Conservation (phyloP, 2,888 invertebrate species). For the Trichogramma evanescens region DNA sequence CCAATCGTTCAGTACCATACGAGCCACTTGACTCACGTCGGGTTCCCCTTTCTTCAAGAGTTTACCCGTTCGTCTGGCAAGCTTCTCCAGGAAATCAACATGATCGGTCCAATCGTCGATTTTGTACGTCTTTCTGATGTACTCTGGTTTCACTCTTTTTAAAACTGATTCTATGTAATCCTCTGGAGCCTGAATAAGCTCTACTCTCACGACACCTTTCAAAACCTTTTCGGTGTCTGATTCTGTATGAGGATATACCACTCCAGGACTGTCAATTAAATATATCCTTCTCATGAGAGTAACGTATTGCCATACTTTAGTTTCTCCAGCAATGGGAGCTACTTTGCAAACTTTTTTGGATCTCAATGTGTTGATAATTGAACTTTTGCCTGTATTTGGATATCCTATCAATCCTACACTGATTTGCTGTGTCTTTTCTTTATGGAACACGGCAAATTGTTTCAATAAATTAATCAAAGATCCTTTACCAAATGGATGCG, state of each 20-base stretch:
- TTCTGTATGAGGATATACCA: slow-evolving; percentile 95
- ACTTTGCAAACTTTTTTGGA: slow-evolving; percentile 98
- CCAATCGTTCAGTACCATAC: slow-evolving; percentile 97
- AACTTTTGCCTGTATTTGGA: slow-evolving; percentile 98
- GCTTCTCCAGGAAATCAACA: slow-evolving; percentile 84
- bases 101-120: slow-evolving; percentile 72
- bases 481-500: slow-evolving; percentile 97
- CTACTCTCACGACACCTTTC: slow-evolving; percentile 96
- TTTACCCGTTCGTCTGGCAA: slow-evolving; percentile 81
- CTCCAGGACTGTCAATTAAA: slow-evolving; percentile 96
- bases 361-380: slow-evolving; percentile 91
- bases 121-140: slow-evolving; percentile 85
- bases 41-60: slow-evolving; percentile 96
- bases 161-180: slow-evolving; percentile 87
- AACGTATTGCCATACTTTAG: slow-evolving; percentile 99
- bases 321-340: slow-evolving; percentile 96
- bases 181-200: slow-evolving; percentile 87
- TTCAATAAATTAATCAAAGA: slow-evolving; percentile 91
- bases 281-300: slow-evolving; percentile 95
- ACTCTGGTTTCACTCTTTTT: slow-evolving; percentile 80
- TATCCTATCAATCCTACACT: slow-evolving; percentile 98
- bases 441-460: slow-evolving; percentile 90
- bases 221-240: slow-evolving; percentile 90
- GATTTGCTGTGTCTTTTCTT: slow-evolving; percentile 90
- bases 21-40: slow-evolving; percentile 78